Evolutionary conservation across 1,140 invertebrate species (phyloP).

Genomic region (Monomorium pharaonis): DNA sequence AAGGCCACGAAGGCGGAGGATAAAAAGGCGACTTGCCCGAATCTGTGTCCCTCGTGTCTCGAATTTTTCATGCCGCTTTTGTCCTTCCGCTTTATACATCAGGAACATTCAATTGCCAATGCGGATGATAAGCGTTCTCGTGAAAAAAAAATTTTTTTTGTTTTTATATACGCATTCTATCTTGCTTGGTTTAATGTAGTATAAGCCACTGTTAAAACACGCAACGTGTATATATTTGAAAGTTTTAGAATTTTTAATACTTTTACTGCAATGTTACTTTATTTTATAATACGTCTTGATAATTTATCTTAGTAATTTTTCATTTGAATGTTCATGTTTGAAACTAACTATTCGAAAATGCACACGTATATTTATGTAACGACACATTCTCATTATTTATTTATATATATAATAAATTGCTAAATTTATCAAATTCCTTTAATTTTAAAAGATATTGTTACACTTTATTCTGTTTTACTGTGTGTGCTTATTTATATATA

Average conservation of each 20-base stretch:
- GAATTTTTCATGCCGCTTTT: slow-evolving; percentile 53
- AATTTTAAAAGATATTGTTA: neutral
- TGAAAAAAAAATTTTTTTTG: neutral
- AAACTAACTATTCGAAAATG: neutral
- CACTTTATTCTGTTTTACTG: neutral
- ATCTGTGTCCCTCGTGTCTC: slow-evolving; percentile 39
- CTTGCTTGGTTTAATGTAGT: neutral
- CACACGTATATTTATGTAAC: neutral
- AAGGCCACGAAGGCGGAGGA: slow-evolving; percentile 55
- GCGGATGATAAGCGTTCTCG: neutral
- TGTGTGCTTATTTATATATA: neutral
- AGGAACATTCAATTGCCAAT: neutral
- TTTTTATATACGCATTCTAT: neutral
- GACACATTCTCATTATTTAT: neutral
- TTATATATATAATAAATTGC: neutral
- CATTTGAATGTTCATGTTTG: neutral
- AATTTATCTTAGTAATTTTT: neutral
- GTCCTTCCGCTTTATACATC: slow-evolving; percentile 2
- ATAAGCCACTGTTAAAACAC: neutral
- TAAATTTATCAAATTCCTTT: neutral
- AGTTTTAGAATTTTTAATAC: neutral
- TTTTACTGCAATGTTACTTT: neutral
- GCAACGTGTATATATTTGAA: neutral
- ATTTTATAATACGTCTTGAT: neutral
- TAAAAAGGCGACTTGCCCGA: slow-evolving; percentile 34